These are phyloP conservation scores for Jacana jacana DNA, from an alignment of 2,113 vertebrate genomes.

Conservation along the genomic window DNA sequence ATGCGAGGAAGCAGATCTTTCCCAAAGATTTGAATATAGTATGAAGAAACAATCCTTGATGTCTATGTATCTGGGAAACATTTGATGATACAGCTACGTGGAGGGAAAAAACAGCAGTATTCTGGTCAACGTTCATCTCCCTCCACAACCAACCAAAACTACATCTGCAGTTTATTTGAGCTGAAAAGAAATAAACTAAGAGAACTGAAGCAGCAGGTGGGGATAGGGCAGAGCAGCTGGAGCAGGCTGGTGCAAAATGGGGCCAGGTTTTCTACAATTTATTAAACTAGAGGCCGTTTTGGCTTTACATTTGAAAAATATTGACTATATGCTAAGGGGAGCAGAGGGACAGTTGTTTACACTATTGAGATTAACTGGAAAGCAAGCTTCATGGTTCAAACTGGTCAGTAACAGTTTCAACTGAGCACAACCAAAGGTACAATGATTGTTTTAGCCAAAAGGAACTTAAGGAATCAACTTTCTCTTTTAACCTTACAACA, in stretches of 20 bases:
- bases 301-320: not conserved
- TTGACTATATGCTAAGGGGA: not conserved
- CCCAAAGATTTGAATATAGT: not conserved
- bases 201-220: not conserved
- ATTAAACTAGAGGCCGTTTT: not conserved
- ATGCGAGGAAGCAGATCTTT: not conserved
- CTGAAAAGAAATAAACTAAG: not conserved
- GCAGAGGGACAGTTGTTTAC: not conserved
- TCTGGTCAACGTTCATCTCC: not conserved
- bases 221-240: not conserved
- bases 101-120: not conserved
- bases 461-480: not conserved
- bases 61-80: not conserved
- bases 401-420: not conserved
- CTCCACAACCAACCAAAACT: not conserved
- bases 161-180: not conserved
- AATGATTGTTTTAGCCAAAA: not conserved
- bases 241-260: not conserved
- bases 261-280: not conserved
- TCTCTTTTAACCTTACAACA: not conserved
- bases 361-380: not conserved
- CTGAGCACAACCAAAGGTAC: not conserved
- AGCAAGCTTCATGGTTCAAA: not conserved
- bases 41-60: not conserved
- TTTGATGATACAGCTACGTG: not conserved